Percentiles rank a stretch among this genome's conserved stretches.
Conservation (phyloP, 2,113 vertebrate species). For the Gopherus flavomarginatus region DNA sequence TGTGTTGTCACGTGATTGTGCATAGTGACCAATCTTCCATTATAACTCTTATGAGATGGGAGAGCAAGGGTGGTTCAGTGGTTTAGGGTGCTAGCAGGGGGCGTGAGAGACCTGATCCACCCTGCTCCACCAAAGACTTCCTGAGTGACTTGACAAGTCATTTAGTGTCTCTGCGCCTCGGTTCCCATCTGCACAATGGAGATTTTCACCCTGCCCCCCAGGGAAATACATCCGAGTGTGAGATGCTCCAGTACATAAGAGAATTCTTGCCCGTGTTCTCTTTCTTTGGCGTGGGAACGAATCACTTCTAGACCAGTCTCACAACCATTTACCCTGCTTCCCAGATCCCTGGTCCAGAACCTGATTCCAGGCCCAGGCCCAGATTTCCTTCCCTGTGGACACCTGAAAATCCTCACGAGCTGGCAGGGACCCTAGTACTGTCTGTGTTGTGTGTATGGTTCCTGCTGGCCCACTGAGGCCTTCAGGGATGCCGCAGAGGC, state of each 20-base stretch:
- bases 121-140: neutral
- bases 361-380: neutral
- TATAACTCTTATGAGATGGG: neutral
- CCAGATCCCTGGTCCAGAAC: neutral
- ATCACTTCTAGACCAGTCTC: too few species aligned
- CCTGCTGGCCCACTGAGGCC: neutral
- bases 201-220: too few species aligned
- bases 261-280: too few species aligned
- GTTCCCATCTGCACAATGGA: too few species aligned
- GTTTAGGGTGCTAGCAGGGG: neutral
- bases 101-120: neutral
- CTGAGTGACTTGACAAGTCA: neutral
- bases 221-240: too few species aligned
- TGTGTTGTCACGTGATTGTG: neutral
- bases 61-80: neutral
- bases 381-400: neutral
- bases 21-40: neutral
- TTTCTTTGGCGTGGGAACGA: too few species aligned
- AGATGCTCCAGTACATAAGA: too few species aligned
- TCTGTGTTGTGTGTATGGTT: neutral
- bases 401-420: neutral
- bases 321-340: neutral
- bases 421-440: neutral
- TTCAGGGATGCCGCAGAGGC: neutral
- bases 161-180: too few species aligned